These are phyloP conservation scores for Tapirus indicus DNA, from an alignment of 2,797 vertebrate species.

Conservation along the genomic window DNA sequence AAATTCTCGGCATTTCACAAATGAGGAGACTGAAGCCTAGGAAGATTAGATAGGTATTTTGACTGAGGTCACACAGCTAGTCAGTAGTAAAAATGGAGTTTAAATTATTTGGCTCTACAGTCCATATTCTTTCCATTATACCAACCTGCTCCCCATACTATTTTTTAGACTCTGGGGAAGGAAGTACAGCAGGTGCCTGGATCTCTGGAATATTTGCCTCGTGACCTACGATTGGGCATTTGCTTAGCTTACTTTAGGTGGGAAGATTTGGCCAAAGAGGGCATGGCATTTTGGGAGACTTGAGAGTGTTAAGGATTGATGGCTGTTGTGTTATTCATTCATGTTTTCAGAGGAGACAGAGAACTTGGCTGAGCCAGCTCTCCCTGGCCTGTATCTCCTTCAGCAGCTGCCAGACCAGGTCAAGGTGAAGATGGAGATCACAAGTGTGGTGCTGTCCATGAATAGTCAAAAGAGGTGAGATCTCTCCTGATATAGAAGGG, in stretches of 20 bases:
- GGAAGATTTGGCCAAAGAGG: conserved; percentile 50
- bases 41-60: conserved; percentile 9
- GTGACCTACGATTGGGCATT: neutral
- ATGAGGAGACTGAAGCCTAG: conserved; percentile 23
- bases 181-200: neutral
- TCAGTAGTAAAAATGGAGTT: conserved; percentile 21
- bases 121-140: neutral
- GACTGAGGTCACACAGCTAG: neutral
- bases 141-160: neutral
- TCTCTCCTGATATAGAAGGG: neutral
- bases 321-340: conserved; percentile 35
- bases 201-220: conserved; percentile 34
- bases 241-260: conserved; percentile 39
- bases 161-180: neutral
- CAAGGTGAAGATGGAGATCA: conserved; percentile 95
- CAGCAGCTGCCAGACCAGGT: conserved; percentile 92
- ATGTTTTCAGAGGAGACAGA: conserved; percentile 76
- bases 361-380: conserved; percentile 54
- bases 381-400: conserved; percentile 85
- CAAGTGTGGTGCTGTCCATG: conserved; percentile 96
- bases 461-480: conserved; percentile 97
- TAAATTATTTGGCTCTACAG: conserved; percentile 16
- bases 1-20: conserved; percentile 26
- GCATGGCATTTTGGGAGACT: neutral
- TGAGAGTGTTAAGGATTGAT: conserved; percentile 23